Evolutionary conservation across 2,797 vertebrate genomes (phyloP), one percentile per base, ranked within the genome.

Genomic region (Crocidura indochinensis): DNA sequence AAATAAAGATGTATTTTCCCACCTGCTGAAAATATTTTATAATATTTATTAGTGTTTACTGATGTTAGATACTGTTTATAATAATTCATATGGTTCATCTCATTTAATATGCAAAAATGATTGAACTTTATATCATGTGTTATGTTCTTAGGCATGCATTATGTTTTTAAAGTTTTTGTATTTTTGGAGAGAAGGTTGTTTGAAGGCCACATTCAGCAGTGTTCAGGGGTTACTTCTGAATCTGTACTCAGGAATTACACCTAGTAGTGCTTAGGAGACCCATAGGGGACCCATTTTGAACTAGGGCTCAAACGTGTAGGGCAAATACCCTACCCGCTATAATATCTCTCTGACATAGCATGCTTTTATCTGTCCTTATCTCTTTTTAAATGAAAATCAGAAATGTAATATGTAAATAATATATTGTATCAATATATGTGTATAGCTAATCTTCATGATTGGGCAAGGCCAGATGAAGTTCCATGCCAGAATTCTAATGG

Each of bases 381-480:
- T 22, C 1, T 79, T 91, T 76, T 53, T 51, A 71, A 56, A 31
- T 29, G 79, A 15, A 88, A 49, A 3, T 91, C 19, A 81, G 47
- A 87, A 51, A 47, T 83, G 4, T 56, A 49, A 84, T 87, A 92
- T 84, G 22, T 82, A 6, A 12, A n/a, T 85, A 60, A 51, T 62
- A 5, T 84, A 53, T 71, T 75, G 75, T 60, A 81, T 92, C 19
- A 91, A 81, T 49, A 60, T 12, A 49, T 77, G 90, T 93, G 75
- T 10, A 77, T 78, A 87, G 10, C 11, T 64, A 64, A 44, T 29
- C 11, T 88, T 77, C 60, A 60, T 10, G 65, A 76, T 26, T 84
- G n/a, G 22, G 4, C 76, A 79, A 93, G 78, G 83, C 6, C 17
- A 31, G 22, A 31, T 60, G 22, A 62, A 22, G 47, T 92, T 90